A percentile compares a stretch with the other conserved stretches of the same genome.
Evolutionary conservation across 2,888 invertebrate species (phyloP).

Genomic region (Lasioglossum lativentre): DNA sequence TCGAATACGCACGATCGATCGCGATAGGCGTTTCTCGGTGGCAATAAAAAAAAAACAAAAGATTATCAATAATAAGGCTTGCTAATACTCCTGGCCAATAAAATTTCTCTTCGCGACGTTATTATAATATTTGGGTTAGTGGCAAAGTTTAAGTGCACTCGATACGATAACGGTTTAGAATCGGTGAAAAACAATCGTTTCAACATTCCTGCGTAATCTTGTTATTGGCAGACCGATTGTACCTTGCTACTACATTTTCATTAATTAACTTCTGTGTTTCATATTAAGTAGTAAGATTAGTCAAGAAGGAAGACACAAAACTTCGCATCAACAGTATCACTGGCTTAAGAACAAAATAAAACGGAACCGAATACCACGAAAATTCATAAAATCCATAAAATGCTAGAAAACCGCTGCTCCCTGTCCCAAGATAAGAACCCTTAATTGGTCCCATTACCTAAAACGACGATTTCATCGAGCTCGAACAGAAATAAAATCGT

Average conservation of each 20-base stretch:
- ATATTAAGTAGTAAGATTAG: neutral
- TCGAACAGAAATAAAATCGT: neutral
- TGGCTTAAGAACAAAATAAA: neutral
- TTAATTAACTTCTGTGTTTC: neutral
- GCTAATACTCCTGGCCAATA: neutral
- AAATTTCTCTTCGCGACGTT: neutral
- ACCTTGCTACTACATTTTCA: neutral
- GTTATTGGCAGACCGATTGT: neutral
- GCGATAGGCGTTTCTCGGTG: neutral
- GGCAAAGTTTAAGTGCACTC: neutral
- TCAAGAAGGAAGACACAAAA: no score
- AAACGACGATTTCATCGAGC: neutral
- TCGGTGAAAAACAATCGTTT: neutral
- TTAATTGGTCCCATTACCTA: neutral
- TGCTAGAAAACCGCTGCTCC: neutral
- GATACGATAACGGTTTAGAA: neutral
- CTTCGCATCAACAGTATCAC: no score
- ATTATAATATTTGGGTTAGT: neutral
- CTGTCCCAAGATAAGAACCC: neutral
- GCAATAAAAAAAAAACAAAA: no score
- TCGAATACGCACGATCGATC: slow-evolving; percentile 8
- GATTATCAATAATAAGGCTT: neutral
- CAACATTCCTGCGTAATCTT: neutral
- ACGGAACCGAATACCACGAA: neutral
- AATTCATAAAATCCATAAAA: neutral